phyloP scores from a whole-genome alignment of 2,113 vertebrate genomes.

The Saccopteryx leptura region DNA sequence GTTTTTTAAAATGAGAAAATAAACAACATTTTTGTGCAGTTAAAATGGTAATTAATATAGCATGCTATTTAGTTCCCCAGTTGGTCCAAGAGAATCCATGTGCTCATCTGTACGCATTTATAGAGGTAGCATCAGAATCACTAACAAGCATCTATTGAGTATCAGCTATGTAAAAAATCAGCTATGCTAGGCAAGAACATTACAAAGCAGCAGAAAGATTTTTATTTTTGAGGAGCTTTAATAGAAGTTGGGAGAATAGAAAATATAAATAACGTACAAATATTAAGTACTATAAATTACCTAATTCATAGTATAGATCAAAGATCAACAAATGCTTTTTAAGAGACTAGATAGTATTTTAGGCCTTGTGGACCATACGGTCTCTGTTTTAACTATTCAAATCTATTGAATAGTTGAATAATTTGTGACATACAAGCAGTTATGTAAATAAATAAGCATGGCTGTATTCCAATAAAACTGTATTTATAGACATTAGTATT shows the following conservation, averaged over 20 bases:
- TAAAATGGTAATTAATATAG: background rate
- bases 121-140: background rate
- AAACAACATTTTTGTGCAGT: background rate
- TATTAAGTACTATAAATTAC: slow-evolving; percentile 4
- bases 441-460: background rate
- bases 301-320: background rate
- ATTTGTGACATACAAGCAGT: background rate
- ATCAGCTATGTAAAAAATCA: background rate
- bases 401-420: background rate
- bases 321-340: background rate
- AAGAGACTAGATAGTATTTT: background rate
- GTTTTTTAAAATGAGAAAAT: background rate
- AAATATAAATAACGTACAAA: background rate
- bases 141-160: background rate
- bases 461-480: background rate
- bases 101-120: background rate
- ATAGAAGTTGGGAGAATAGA: background rate
- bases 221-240: background rate
- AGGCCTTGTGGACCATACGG: background rate
- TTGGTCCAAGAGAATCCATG: background rate
- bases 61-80: background rate
- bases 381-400: background rate
- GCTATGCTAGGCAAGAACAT: background rate
- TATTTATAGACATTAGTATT: slow-evolving; percentile 16
- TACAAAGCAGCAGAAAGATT: background rate